Conservation (phyloP, 2,888 invertebrate species). For the Limnephilus marmoratus region DNA sequence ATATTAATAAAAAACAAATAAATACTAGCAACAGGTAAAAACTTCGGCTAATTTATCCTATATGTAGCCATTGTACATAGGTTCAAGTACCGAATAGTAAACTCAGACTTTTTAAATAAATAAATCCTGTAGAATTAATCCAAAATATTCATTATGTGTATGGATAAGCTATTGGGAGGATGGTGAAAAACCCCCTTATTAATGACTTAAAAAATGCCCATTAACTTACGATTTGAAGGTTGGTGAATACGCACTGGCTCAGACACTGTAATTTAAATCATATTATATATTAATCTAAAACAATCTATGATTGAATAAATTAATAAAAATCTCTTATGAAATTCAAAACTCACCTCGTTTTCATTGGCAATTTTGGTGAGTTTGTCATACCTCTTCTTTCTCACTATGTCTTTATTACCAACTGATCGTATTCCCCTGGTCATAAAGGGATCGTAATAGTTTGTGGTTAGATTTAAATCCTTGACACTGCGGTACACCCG, state of each 20-base stretch:
- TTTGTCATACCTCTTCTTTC: conserved; percentile 49
- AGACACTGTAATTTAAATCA: conserved; percentile 72
- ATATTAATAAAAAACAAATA: too few species aligned
- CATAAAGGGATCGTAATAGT: conserved; percentile 57
- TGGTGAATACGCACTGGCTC: conserved; percentile 76
- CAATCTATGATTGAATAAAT: background rate
- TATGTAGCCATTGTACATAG: too few species aligned
- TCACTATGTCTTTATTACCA: background rate
- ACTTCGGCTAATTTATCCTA: too few species aligned
- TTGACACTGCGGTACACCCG: conserved; percentile 32
- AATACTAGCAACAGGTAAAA: too few species aligned
- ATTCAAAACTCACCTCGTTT: conserved; percentile 57
- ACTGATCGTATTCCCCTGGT: conserved; percentile 47
- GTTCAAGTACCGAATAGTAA: too few species aligned
- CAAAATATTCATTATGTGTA: too few species aligned
- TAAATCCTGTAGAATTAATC: too few species aligned
- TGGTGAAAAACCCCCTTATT: too few species aligned
- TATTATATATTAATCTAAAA: background rate
- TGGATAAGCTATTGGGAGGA: too few species aligned
- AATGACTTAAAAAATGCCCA: background rate
- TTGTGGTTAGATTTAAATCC: conserved; percentile 48
- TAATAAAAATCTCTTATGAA: background rate
- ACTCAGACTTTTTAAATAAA: too few species aligned
- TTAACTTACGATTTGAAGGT: conserved; percentile 75
- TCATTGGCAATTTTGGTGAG: conserved; percentile 52